Evolutionary conservation across 23 tunicate genomes (phyloP), one percentile per base, ranked within the genome.

Genomic region (Diplosoma virens): DNA sequence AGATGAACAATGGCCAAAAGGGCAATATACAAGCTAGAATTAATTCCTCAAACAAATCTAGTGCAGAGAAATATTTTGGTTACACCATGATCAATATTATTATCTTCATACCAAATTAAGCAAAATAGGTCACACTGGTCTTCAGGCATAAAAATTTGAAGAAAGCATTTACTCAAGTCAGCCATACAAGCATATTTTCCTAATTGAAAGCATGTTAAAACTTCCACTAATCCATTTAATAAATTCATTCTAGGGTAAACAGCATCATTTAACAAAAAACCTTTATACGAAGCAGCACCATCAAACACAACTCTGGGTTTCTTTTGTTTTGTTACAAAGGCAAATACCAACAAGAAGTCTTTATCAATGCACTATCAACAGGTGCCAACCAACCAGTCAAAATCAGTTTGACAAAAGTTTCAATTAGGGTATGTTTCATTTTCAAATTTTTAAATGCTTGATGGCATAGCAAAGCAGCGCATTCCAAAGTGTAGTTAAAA

Each of bases 1-100:
- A 61, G 4, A 3, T 61, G 9, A 5, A 27, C 35, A 36, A 67
- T 34, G 2, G 74, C 74, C 35, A 34, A 67, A 67, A 35, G 50
- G 5, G 74, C 74, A 35, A 67, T 22, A 36, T 28, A 67, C 3
- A 52, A 26, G 50, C 52, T 35, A 2, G 52, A 35, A 35, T 67
- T 67, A 2, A 67, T 18, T 34, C 74, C 74, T 52, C 74, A 67
- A 7, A 37, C 74, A 67, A 34, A 52, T 18, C 74, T 35, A 50
- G 52, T 67, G 24, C 35, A 35, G 7, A 24, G 24, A 34, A 17
- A 67, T 5, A 37, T 5, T 17, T 37, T 50, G 9, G 23, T 16
- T 35, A 17, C 24, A 2, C 74, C 74, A 14, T 61, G 11, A 34
- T 33, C 52, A 11, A 67, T 9, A 25, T 67, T 26, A 35, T 67